phyloP scores from a whole-genome alignment of 2,888 invertebrate species.

The Zygogramma bicolorata region DNA sequence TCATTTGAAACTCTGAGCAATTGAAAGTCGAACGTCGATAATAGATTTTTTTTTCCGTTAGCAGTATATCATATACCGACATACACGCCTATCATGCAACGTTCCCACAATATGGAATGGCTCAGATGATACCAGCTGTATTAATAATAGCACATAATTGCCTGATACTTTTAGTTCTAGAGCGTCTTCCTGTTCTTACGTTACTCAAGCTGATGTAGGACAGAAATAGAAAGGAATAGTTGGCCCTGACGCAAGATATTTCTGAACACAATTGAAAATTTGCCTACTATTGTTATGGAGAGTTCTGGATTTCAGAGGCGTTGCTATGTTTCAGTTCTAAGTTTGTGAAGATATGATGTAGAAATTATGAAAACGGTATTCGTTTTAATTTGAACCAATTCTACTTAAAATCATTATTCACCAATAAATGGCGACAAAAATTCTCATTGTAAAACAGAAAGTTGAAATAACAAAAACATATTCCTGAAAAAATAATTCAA shows the following conservation, averaged over 20 bases:
- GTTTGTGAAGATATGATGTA: too few relatives aligned
- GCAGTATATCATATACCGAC: background rate
- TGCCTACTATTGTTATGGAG: background rate
- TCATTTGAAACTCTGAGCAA: background rate
- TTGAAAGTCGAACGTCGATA: background rate
- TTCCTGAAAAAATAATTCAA: too few relatives aligned
- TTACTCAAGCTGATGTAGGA: background rate
- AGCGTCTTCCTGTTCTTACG: slow-evolving; percentile 13
- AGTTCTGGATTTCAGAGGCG: background rate
- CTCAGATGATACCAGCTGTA: slow-evolving; percentile 16
- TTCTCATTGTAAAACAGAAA: too few relatives aligned
- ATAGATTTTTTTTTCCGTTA: background rate
- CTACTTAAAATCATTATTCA: too few relatives aligned
- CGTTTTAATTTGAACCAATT: too few relatives aligned
- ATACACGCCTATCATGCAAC: background rate
- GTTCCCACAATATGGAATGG: slow-evolving; percentile 11
- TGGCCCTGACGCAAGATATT: background rate
- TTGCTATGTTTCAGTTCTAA: background rate
- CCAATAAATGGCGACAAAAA: too few relatives aligned
- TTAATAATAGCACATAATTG: slow-evolving; percentile 19
- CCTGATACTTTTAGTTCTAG: slow-evolving; percentile 6
- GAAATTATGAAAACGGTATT: too few relatives aligned
- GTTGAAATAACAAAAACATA: too few relatives aligned
- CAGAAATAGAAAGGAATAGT: background rate
- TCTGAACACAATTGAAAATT: background rate